These are phyloP conservation scores for Petrocephalus schoutedeni DNA, from an alignment of 2,797 vertebrate species.

Conservation along the genomic window DNA sequence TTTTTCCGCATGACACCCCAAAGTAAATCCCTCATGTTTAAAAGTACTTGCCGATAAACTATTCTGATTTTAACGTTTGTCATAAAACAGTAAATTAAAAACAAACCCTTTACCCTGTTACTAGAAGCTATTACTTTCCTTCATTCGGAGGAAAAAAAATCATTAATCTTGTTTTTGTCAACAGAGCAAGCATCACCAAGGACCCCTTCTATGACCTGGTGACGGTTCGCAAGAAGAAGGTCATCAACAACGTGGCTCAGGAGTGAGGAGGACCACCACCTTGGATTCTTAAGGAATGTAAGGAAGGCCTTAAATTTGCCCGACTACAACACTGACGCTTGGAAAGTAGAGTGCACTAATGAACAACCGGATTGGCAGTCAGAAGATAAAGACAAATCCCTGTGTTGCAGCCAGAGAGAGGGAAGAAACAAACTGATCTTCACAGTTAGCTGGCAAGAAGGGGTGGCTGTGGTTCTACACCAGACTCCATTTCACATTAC, in stretches of 20 bases:
- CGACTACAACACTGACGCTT: background rate
- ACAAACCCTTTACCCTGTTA: background rate
- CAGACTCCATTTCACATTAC: background rate
- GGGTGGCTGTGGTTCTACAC: background rate
- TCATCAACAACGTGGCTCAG: conserved; percentile 62
- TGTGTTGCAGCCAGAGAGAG: background rate
- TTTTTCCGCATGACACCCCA: background rate
- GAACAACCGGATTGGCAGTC: background rate
- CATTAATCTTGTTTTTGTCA: background rate
- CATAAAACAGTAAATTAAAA: background rate
- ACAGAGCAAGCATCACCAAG: conserved; percentile 87
- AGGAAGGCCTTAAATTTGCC: background rate
- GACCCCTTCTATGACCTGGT: conserved; percentile 92
- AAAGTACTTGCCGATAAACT: background rate
- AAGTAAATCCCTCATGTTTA: background rate
- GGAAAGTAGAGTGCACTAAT: background rate
- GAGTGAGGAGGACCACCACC: conserved; percentile 41
- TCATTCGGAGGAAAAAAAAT: background rate
- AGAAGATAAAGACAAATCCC: background rate
- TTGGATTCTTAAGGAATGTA: background rate
- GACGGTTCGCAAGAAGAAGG: conserved; percentile 85
- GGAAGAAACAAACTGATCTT: background rate
- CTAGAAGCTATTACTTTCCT: background rate
- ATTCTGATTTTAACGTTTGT: background rate
- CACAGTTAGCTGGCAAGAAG: background rate